Base-by-base conservation (phyloP, 2,888 invertebrate genomes). In the Hofmannophila pseudospretella region DNA sequence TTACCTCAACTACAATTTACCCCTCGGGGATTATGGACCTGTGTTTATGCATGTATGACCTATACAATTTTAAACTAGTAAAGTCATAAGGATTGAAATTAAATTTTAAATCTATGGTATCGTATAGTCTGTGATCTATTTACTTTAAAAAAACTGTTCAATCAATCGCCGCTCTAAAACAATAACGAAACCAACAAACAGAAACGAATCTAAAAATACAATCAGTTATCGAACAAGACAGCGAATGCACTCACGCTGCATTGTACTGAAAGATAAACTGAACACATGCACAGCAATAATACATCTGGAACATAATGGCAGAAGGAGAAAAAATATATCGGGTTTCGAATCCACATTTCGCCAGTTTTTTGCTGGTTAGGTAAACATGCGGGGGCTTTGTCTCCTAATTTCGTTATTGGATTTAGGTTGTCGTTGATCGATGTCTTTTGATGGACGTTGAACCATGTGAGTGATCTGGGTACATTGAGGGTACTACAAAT, bases 251-350 rank as follows among this genome's bases (percentile, higher is more conserved):
- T 62, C 54, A 42, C 38, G 45, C 50, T 16, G 56, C 52, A 68
- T 68, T 54, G 59, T 61, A 58, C 41, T 48, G 52, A 51, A 58
- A 69, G 68, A 72, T 66, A 60, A 68, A 54, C 54, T 28, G 48
- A 67, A 71, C 75, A 74, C 52, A 68, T 75, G 75, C 55, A 58
- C 39, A 58, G 65, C 70, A 73, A 72, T 71, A 73, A 65, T 63
- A 61, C 75, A 74, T 71, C 66, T 71, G 75, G 67, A 41, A 36
- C 50, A 49, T 31, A 26, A 34, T 12, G 29, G 22, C 10, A 27
- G 34, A 22, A 16, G 20, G 32, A 34, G 36, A 52, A 56, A 68
- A 68, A 68, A 65, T 64, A 63, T 71, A 76, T 77, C 70, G 42
- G 50, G 61, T 78, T 74, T 67, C 76, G 43, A 55, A 51, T 59